phyloP scores from a whole-genome alignment of 2,888 invertebrate species.

The Nemotelus nigrinus region DNA sequence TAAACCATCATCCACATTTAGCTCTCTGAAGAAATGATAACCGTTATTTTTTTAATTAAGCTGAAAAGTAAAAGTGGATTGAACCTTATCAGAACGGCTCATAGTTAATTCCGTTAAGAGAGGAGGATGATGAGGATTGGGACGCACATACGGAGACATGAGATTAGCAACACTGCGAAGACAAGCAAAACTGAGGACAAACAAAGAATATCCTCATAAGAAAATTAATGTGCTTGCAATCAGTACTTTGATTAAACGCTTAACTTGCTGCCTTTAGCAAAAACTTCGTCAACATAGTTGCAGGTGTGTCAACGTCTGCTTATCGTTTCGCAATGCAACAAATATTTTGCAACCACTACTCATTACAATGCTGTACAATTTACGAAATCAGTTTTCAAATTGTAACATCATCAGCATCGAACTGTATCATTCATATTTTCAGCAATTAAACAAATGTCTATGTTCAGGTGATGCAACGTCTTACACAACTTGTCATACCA shows the following conservation, averaged over 20 bases:
- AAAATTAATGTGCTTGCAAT: neutral
- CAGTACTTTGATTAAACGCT: neutral
- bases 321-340: neutral
- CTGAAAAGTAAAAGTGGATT: too few relatives aligned
- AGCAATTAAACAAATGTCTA: slow-evolving; percentile 22
- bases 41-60: too few relatives aligned
- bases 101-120: too few relatives aligned
- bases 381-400: neutral
- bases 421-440: slow-evolving; percentile 1
- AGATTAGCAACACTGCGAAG: too few relatives aligned
- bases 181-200: too few relatives aligned
- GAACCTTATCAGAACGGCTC: too few relatives aligned
- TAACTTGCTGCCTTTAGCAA: neutral
- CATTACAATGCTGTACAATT: neutral
- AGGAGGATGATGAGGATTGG: too few relatives aligned
- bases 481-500: neutral
- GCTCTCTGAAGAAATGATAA: too few relatives aligned
- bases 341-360: neutral
- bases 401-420: neutral
- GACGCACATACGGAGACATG: too few relatives aligned
- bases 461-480: neutral
- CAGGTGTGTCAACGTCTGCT: neutral
- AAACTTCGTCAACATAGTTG: neutral
- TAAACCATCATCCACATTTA: too few relatives aligned
- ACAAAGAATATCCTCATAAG: too few relatives aligned